Evolutionary conservation across 2,113 vertebrate species (phyloP), one percentile per base, ranked within the genome.

Genomic region (Crypturellus undulatus): DNA sequence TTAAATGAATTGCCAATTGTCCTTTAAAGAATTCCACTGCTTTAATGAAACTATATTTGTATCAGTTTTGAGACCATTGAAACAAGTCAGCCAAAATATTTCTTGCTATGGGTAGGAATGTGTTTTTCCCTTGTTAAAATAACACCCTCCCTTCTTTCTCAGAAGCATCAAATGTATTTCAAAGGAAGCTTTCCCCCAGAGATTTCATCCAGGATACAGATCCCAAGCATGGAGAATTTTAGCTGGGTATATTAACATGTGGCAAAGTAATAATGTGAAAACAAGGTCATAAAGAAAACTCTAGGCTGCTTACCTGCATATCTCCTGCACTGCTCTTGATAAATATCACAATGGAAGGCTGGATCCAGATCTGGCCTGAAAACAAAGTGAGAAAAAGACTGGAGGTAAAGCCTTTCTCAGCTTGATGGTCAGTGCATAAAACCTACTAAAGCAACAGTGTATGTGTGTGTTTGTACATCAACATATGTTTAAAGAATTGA

Each of bases 401-500:
- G 51, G 32, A 85, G 72, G 40, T 21, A 34, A 71, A 71, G 40
- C 26, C 47, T 43, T 26, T 72, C n/a, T 62, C 28, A 3, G 36
- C 25, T 67, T 45, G 1, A 2, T 30, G 68, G 72, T 76, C 80
- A 58, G 20, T 56, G 51, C 32, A 26, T 45, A 70, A 68, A 82
- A 71, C 21, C 18, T 5, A 22, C 0, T 0, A 0, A 67, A 91
- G 69, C 30, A 77, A 7, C 4, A 26, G 21, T 49, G 10, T 49
- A 10, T 49, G 40, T 17, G 42, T 0, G 1, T 72, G 26, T 75
- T 79, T 79, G 21, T 42, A 30, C 52, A 67, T 52, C 62, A 69
- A 51, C 45, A 18, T 32, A 32, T 79, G 87, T n/a, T 85, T 75
- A 62, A 79, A 65, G 84, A 85, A 79, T 79, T 78, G 84, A 84